These are phyloP conservation scores for Synergus japonicus DNA, from an alignment of 2,888 invertebrate species.

Conservation along the genomic window DNA sequence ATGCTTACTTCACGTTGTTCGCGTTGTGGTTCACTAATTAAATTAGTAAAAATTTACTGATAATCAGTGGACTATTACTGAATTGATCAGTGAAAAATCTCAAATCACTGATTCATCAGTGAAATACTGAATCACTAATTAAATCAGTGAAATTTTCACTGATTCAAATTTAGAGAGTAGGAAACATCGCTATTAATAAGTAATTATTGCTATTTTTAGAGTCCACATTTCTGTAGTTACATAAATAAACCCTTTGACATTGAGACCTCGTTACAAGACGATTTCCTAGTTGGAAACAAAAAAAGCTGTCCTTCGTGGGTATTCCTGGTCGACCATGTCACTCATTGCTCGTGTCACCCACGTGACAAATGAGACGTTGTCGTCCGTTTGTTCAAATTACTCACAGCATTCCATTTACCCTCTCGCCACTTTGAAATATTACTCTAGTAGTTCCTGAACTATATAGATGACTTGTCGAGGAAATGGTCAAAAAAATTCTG, in stretches of 20 bases:
- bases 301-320: conserved; percentile 63
- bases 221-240: not conserved
- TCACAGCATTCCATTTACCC: conserved; percentile 66
- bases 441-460: conserved; percentile 55
- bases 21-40: too few relatives aligned
- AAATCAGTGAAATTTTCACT: too few relatives aligned
- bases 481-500: not conserved
- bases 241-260: not conserved
- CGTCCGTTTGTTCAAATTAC: conserved; percentile 76
- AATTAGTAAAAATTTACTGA: too few relatives aligned
- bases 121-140: too few relatives aligned
- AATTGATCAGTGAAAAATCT: too few relatives aligned
- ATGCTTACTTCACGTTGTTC: too few relatives aligned
- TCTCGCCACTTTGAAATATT: conserved; percentile 74
- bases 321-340: conserved; percentile 62
- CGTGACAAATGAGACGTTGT: conserved; percentile 77
- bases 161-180: too few relatives aligned
- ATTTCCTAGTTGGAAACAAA: conserved; percentile 41
- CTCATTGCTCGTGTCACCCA: conserved; percentile 61
- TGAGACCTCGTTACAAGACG: not conserved
- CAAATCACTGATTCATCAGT: too few relatives aligned
- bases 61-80: too few relatives aligned
- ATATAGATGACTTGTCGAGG: not conserved
- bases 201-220: not conserved
- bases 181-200: too few relatives aligned